Conservation (phyloP, 2,113 vertebrate genomes). For the Pleuronectes platessa region DNA sequence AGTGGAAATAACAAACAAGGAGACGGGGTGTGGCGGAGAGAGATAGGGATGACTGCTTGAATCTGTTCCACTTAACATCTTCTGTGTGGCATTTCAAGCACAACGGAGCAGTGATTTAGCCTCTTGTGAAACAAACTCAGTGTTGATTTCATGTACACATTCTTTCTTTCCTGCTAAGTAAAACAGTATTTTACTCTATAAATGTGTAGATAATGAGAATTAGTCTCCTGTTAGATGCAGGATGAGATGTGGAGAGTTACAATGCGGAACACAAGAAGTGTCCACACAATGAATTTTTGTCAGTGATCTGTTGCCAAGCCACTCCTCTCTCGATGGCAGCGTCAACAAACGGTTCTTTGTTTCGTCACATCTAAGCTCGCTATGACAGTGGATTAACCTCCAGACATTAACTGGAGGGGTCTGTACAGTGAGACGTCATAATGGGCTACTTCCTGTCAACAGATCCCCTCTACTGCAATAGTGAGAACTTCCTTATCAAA, state of each 20-base stretch:
- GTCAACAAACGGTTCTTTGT: slow-evolving; percentile 52
- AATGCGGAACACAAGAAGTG: neutral
- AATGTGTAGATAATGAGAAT: too few species aligned
- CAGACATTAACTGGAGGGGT: neutral
- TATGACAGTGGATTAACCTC: slow-evolving; percentile 19
- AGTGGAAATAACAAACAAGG: neutral
- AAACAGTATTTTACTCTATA: neutral
- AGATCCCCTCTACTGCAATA: neutral
- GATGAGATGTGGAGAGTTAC: neutral
- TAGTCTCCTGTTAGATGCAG: neutral
- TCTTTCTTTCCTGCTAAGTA: neutral
- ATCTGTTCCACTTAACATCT: slow-evolving; percentile 26
- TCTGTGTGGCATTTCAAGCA: neutral
- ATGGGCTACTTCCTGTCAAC: neutral
- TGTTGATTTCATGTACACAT: neutral
- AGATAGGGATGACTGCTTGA: slow-evolving; percentile 6
- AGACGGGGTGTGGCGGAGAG: neutral
- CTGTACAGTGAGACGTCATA: neutral
- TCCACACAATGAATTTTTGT: slow-evolving; percentile 43
- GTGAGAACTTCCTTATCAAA: too few species aligned
- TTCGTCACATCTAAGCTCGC: slow-evolving; percentile 11
- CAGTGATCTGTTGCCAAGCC: neutral
- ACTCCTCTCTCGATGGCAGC: slow-evolving; percentile 12
- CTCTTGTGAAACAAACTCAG: neutral
- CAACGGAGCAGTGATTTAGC: neutral